phyloP scores from a whole-genome alignment of 2,888 invertebrate genomes.

The Campoletis raptor region DNA sequence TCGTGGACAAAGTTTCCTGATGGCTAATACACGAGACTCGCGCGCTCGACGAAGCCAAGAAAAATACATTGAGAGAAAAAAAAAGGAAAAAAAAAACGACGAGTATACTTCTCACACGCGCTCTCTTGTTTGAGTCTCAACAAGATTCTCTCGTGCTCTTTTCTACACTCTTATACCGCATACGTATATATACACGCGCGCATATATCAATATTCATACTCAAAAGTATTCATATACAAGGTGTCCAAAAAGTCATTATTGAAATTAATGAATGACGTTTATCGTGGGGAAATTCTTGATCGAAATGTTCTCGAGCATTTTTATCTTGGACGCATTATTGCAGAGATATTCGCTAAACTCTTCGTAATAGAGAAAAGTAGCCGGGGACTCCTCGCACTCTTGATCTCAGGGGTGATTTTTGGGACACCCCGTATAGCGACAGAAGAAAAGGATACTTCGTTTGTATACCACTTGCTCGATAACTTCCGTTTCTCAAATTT shows the following conservation, averaged over 20 bases:
- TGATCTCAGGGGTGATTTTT: not conserved
- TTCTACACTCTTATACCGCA: not conserved
- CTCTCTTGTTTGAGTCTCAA: constrained; percentile 43
- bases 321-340: not conserved
- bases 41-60: constrained; percentile 52
- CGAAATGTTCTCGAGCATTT: not conserved
- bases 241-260: not conserved
- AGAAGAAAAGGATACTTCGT: constrained; percentile 28
- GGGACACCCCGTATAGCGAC: not conserved
- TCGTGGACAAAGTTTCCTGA: constrained; percentile 27
- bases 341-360: not conserved
- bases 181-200: not conserved
- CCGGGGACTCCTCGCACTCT: not conserved
- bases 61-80: constrained; percentile 47
- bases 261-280: not conserved
- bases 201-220: constrained; percentile 6
- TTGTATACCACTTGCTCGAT: constrained; percentile 48
- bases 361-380: not conserved
- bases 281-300: not conserved
- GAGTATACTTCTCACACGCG: constrained; percentile 40
- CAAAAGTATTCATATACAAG: not conserved
- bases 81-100: constrained; percentile 4
- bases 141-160: constrained; percentile 16
- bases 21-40: constrained; percentile 4
- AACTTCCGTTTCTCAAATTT: constrained; percentile 62